These are phyloP conservation scores for Labeo calbasu DNA, from an alignment of 2,797 vertebrate species.

Conservation along the genomic window DNA sequence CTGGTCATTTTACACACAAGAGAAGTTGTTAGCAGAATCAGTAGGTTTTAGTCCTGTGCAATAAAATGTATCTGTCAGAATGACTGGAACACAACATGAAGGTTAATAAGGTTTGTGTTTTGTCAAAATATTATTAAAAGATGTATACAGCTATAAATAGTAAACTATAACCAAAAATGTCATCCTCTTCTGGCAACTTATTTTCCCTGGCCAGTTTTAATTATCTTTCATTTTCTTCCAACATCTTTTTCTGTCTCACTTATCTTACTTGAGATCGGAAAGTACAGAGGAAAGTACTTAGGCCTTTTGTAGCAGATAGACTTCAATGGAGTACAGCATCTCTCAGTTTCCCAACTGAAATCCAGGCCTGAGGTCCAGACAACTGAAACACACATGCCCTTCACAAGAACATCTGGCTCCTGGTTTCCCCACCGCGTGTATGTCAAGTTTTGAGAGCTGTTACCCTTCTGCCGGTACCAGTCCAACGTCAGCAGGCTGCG, in stretches of 20 bases:
- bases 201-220: background rate
- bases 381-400: slow-evolving; percentile 68
- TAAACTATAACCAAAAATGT: background rate
- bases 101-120: background rate
- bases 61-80: too few relatives aligned
- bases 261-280: background rate
- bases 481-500: slow-evolving; percentile 61
- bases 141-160: background rate
- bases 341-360: slow-evolving; percentile 63
- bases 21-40: too few relatives aligned
- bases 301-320: slow-evolving; percentile 65
- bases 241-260: fast-evolving
- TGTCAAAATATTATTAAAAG: background rate
- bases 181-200: background rate
- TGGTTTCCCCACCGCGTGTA: slow-evolving; percentile 62
- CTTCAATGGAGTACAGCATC: slow-evolving; percentile 65
- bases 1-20: too few relatives aligned
- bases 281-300: background rate
- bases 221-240: fast-evolving
- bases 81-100: background rate
- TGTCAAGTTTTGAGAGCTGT: fast-evolving
- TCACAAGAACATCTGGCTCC: slow-evolving; percentile 47
- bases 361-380: background rate
- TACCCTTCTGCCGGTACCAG: slow-evolving; percentile 73
- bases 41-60: too few relatives aligned